Conservation (phyloP, 2,888 invertebrate species). For the Acanthoscelides obtectus region DNA sequence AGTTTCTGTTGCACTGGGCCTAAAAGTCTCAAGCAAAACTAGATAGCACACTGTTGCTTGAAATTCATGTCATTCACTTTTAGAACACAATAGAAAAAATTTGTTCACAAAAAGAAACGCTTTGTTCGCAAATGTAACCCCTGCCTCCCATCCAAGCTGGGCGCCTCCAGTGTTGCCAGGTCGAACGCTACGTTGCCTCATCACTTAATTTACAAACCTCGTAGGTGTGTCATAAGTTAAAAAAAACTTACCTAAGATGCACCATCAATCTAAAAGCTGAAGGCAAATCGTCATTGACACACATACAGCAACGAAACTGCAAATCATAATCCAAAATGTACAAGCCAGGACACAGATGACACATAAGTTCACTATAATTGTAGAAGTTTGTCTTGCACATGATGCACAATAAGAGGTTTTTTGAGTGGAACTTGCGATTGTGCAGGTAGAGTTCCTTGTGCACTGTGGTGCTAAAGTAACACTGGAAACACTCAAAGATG, state of each 20-base stretch:
- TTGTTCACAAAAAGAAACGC: too few relatives aligned
- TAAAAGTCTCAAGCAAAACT: too few relatives aligned
- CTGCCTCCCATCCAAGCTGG: too few relatives aligned
- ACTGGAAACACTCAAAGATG: conserved; percentile 81
- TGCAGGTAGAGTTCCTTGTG: conserved; percentile 84
- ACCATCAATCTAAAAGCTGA: conserved; percentile 86
- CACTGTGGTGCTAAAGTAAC: conserved; percentile 69
- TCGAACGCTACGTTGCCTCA: too few relatives aligned
- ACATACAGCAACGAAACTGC: conserved; percentile 77
- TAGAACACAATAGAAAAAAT: too few relatives aligned
- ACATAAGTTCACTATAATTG: conserved; percentile 81
- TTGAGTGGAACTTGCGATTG: conserved; percentile 82
- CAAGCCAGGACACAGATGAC: conserved; percentile 80
- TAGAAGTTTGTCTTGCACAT: conserved; percentile 87
- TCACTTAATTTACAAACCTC: too few relatives aligned
- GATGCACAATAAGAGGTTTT: conserved; percentile 73
- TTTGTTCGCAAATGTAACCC: too few relatives aligned
- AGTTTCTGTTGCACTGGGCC: too few relatives aligned
- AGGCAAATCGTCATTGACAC: conserved; percentile 70
- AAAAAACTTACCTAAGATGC: conserved; percentile 55
- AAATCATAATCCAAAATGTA: conserved; percentile 62
- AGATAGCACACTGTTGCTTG: too few relatives aligned
- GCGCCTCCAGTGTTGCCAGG: too few relatives aligned
- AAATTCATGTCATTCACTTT: too few relatives aligned
- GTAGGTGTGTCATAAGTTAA: too few relatives aligned